phyloP scores from a whole-genome alignment of 2,888 invertebrate species.

The Pyrgus malvae region DNA sequence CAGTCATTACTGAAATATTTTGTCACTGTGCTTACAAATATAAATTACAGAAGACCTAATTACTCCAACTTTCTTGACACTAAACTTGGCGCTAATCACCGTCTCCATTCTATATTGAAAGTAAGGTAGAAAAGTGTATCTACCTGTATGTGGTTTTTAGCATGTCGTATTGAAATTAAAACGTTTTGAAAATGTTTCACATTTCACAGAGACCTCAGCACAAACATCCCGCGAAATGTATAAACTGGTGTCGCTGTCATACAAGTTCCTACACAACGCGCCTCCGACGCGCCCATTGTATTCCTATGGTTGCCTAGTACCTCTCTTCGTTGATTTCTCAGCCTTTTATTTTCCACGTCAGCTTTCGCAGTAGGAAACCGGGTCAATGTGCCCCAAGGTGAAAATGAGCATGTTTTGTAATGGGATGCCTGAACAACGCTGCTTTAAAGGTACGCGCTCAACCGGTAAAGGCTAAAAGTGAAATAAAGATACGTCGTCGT shows the following conservation, averaged over 20 bases:
- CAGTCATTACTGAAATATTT: too few species aligned
- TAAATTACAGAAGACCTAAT: too few species aligned
- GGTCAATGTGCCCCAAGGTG: slow-evolving; percentile 54
- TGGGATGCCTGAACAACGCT: slow-evolving; percentile 15
- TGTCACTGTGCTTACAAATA: too few species aligned
- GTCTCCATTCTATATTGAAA: too few species aligned
- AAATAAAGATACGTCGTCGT: slow-evolving; percentile 21
- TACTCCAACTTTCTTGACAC: too few species aligned
- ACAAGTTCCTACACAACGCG: slow-evolving; percentile 1
- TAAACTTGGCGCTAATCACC: too few species aligned
- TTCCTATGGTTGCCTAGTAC: slow-evolving; percentile 54
- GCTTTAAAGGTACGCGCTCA: slow-evolving; percentile 17
- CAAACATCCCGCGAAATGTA: neutral
- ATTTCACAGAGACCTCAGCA: too few species aligned
- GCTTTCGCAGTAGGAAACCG: slow-evolving; percentile 43
- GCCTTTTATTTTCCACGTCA: slow-evolving; percentile 52
- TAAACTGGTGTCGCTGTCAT: slow-evolving; percentile 18
- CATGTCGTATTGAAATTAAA: neutral
- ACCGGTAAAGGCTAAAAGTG: slow-evolving; percentile 11
- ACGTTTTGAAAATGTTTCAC: too few species aligned
- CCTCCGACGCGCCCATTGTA: slow-evolving; percentile 46
- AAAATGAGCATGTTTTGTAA: slow-evolving; percentile 46
- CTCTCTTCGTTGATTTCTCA: slow-evolving; percentile 54
- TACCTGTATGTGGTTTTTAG: too few species aligned
- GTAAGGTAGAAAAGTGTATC: too few species aligned